Percentiles rank a stretch among this genome's conserved stretches.
These are phyloP conservation scores for Heliothis virescens DNA, from an alignment of 1,140 invertebrate species.

Conservation along the genomic window DNA sequence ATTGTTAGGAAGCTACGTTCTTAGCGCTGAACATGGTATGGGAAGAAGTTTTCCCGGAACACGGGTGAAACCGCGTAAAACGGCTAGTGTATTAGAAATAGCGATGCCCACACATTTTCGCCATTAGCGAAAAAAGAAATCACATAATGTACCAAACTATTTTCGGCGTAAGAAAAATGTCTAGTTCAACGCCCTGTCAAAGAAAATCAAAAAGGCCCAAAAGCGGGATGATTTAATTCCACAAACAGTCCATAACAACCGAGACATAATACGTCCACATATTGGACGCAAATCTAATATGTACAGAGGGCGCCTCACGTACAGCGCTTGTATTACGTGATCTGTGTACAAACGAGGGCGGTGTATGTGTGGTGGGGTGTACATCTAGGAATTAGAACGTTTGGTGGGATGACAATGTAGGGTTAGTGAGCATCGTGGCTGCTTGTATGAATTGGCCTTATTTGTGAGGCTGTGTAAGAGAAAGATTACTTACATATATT, in stretches of 20 bases:
- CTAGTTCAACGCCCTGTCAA: background rate
- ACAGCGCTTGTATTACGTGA: constrained; percentile 34
- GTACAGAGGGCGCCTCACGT: constrained; percentile 45
- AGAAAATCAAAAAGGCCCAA: constrained; percentile 27
- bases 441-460: too few species aligned
- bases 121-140: too few species aligned
- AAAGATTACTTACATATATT: too few species aligned
- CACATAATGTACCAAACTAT: too few species aligned
- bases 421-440: background rate
- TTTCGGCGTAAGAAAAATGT: too few species aligned
- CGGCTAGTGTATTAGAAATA: too few species aligned
- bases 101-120: too few species aligned
- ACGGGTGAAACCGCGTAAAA: too few species aligned
- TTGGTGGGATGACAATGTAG: constrained; percentile 5
- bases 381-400: background rate
- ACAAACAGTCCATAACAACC: constrained; percentile 20
- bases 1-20: too few species aligned
- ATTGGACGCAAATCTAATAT: constrained; percentile 48
- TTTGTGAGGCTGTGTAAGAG: too few species aligned
- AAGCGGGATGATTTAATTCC: constrained; percentile 34
- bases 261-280: constrained; percentile 18
- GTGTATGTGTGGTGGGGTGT: constrained; percentile 11
- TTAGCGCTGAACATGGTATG: too few species aligned
- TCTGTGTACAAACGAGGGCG: constrained; percentile 8
- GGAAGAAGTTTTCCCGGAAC: too few species aligned